phyloP scores from a whole-genome alignment of 2,888 invertebrate genomes.

The Aphelenchoides bicaudatus region DNA sequence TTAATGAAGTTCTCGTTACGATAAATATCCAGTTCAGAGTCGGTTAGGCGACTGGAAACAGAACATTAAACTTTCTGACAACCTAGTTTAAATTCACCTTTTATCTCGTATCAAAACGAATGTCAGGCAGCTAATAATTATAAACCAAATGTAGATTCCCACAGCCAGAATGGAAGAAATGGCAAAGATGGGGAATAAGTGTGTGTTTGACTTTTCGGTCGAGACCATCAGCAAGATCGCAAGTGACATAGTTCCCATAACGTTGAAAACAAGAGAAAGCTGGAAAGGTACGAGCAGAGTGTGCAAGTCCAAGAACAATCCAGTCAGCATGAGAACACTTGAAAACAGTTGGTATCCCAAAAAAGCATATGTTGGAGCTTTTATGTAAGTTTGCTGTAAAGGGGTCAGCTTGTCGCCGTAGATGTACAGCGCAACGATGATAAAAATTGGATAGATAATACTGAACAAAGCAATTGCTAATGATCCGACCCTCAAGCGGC shows the following conservation, averaged over 20 bases:
- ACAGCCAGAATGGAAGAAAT: conserved; percentile 34
- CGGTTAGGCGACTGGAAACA: background rate
- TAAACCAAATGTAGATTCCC: conserved; percentile 43
- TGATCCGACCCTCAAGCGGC: conserved; percentile 42
- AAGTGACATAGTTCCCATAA: conserved; percentile 34
- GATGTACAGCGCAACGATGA: conserved; percentile 21
- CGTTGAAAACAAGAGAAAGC: conserved; percentile 33
- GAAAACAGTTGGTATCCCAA: conserved; percentile 20
- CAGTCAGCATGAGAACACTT: conserved; percentile 39
- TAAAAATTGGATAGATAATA: conserved; percentile 27
- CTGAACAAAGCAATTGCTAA: conserved; percentile 37
- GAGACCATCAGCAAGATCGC: conserved; percentile 32
- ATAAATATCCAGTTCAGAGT: conserved; percentile 10
- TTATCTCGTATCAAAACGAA: conserved; percentile 47
- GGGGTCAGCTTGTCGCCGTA: conserved; percentile 14
- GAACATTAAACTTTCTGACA: background rate
- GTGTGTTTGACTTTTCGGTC: conserved; percentile 28
- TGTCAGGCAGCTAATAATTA: conserved; percentile 41
- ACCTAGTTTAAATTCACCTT: conserved; percentile 24
- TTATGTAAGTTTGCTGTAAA: conserved; percentile 17
- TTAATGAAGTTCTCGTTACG: conserved; percentile 9
- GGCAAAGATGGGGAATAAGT: conserved; percentile 31
- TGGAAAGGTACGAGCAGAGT: conserved; percentile 42
- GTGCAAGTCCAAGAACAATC: conserved; percentile 42
- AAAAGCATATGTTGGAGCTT: conserved; percentile 16